Evolutionary conservation across 2,888 invertebrate species (phyloP).

Genomic region (Myathropa florea): DNA sequence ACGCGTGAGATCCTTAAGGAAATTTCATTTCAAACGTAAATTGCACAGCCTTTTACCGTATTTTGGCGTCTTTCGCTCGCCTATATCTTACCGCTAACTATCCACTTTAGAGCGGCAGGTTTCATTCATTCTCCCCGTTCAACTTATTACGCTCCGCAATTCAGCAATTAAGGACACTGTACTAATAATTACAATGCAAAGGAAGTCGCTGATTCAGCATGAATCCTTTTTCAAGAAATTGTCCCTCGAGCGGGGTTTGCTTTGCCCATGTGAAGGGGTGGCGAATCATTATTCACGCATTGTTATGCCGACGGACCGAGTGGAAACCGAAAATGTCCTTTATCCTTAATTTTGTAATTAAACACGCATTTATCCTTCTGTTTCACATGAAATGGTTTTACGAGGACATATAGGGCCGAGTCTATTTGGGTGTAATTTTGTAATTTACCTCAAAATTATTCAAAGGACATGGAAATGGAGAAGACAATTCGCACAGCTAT

Average conservation of each 20-base stretch:
- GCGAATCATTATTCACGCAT: slow-evolving; percentile 57
- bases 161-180: slow-evolving; percentile 54
- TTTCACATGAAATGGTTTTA: slow-evolving; percentile 46
- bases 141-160: slow-evolving; percentile 35
- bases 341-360: slow-evolving; percentile 56
- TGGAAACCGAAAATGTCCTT: slow-evolving; percentile 53
- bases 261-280: slow-evolving; percentile 15
- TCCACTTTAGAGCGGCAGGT: slow-evolving; percentile 40
- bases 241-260: neutral
- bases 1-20: slow-evolving; percentile 23
- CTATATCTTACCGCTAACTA: slow-evolving; percentile 55
- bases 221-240: slow-evolving; percentile 33
- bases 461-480: neutral
- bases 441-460: slow-evolving; percentile 33
- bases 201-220: slow-evolving; percentile 2
- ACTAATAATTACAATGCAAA: slow-evolving; percentile 49
- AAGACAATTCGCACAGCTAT: slow-evolving; percentile 11
- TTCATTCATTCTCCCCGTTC: slow-evolving; percentile 39
- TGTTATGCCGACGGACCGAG: slow-evolving; percentile 15
- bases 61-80: neutral
- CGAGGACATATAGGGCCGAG: slow-evolving; percentile 13
- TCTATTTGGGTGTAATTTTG: slow-evolving; percentile 44
- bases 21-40: slow-evolving; percentile 57
- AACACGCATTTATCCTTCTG: slow-evolving; percentile 59
- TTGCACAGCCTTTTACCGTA: slow-evolving; percentile 25